Evolutionary conservation across 2,888 invertebrate species (phyloP).

Genomic region (Meliscaeva auricollis): DNA sequence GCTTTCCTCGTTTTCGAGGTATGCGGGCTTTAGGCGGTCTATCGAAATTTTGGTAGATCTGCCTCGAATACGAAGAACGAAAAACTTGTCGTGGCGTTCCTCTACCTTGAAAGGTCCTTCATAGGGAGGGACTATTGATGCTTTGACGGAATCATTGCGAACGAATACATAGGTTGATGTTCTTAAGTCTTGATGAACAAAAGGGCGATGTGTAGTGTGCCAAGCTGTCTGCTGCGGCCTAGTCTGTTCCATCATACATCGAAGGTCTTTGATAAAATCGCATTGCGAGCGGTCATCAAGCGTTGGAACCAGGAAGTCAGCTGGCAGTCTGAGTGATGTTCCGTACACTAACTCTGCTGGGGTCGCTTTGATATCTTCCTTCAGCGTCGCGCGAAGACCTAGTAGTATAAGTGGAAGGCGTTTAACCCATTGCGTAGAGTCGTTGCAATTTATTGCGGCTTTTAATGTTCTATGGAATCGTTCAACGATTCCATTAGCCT

Average conservation of each 20-base stretch:
- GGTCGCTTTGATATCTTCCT: slow-evolving; percentile 20
- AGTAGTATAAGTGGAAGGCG: slow-evolving; percentile 25
- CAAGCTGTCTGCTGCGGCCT: slow-evolving; percentile 30
- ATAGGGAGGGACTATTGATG: no score
- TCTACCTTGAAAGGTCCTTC: no score
- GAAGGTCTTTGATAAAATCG: slow-evolving; percentile 31
- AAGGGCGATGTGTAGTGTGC: slow-evolving; percentile 18
- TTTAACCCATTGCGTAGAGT: slow-evolving; percentile 7
- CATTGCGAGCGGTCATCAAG: slow-evolving; percentile 1
- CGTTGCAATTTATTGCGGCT: slow-evolving; percentile 11
- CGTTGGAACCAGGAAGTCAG: slow-evolving; percentile 20
- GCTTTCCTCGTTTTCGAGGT: not conserved
- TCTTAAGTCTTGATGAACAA: slow-evolving; percentile 10
- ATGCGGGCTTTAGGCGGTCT: slow-evolving; percentile 8
- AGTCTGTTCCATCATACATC: slow-evolving; percentile 1
- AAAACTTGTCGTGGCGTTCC: no score
- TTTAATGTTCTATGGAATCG: slow-evolving; percentile 39
- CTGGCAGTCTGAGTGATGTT: slow-evolving; percentile 16
- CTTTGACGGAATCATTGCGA: no score
- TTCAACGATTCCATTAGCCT: slow-evolving; percentile 28
- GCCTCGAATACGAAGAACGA: not conserved
- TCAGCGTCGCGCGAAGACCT: slow-evolving; percentile 12
- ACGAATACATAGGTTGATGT: slow-evolving; percentile 19
- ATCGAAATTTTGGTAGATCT: slow-evolving; percentile 9
- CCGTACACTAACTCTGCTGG: slow-evolving; percentile 24